Percentiles rank a stretch among this genome's conserved stretches.
Conservation (phyloP, 2,888 invertebrate genomes). For the Papilio protenor region DNA sequence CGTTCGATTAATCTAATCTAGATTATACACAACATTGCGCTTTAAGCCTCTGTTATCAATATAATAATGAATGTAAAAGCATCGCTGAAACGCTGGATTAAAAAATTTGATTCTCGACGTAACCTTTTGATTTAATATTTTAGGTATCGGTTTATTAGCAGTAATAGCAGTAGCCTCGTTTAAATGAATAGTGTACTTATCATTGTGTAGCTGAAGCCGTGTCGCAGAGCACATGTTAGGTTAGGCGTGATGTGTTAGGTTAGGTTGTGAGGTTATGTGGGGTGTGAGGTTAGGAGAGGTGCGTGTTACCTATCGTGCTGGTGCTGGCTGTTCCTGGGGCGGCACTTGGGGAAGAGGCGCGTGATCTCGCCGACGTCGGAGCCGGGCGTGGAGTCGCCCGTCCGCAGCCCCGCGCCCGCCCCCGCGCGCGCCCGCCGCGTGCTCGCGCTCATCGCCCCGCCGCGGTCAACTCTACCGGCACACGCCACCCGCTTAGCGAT, state of each 20-base stretch:
- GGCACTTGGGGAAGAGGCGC: slow-evolving; percentile 94
- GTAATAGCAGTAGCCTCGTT: neutral
- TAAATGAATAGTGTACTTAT: slow-evolving; percentile 11
- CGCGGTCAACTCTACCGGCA: slow-evolving; percentile 75
- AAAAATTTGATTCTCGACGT: neutral
- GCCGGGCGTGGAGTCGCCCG: slow-evolving; percentile 82
- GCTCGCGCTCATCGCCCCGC: slow-evolving; percentile 79
- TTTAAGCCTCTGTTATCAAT: neutral
- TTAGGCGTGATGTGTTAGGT: slow-evolving; percentile 28
- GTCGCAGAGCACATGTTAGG: slow-evolving; percentile 5
- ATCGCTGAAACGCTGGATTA: neutral
- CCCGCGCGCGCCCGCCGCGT: slow-evolving; percentile 78
- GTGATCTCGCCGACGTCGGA: slow-evolving; percentile 89
- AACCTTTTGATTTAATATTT: neutral
- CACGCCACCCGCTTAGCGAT: slow-evolving; percentile 63
- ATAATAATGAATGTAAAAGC: neutral
- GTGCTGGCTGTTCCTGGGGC: slow-evolving; percentile 86
- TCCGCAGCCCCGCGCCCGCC: slow-evolving; percentile 77
- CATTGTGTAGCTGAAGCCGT: slow-evolving; percentile 10
- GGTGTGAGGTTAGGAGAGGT: slow-evolving; percentile 22
- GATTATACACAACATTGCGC: neutral
- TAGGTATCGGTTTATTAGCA: neutral
- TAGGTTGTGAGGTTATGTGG: slow-evolving; percentile 4
- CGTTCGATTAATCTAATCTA: neutral
- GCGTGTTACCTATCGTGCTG: slow-evolving; percentile 73